Conservation (phyloP, 35 echinoderm and acorn worm genomes). For the Anneissia japonica region DNA sequence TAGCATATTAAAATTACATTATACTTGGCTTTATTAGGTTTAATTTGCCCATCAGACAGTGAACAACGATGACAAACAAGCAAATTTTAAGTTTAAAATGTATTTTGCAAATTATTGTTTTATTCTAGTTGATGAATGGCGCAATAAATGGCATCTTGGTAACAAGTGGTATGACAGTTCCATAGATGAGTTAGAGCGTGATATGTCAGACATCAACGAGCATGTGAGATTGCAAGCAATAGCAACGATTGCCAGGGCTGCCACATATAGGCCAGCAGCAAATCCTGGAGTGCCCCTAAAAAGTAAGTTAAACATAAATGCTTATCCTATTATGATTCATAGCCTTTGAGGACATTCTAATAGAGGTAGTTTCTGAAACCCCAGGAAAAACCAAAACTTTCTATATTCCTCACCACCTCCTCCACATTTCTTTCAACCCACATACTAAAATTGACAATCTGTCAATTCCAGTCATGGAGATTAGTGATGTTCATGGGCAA, state of each 20-base stretch:
- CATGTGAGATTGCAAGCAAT: slow-evolving; percentile 73
- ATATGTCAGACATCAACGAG: slow-evolving; percentile 74
- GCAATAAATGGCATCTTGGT: slow-evolving; percentile 76
- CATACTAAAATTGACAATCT: too few species aligned
- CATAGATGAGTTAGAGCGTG: slow-evolving; percentile 57
- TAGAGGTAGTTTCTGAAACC: too few species aligned
- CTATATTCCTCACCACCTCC: too few species aligned
- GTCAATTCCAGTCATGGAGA: too few species aligned
- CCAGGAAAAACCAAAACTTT: too few species aligned
- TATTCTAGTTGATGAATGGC: slow-evolving; percentile 74
- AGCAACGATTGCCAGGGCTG: slow-evolving; percentile 79
- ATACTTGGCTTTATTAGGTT: not conserved
- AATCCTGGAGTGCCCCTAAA: slow-evolving; percentile 60
- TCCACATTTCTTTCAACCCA: too few species aligned
- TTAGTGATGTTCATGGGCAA: too few species aligned
- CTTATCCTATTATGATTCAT: too few species aligned
- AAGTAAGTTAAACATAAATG: slow-evolving; percentile 35
- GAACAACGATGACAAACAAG: not conserved
- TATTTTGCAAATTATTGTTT: too few species aligned
- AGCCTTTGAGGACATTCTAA: too few species aligned
- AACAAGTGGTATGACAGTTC: slow-evolving; percentile 80
- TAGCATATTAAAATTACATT: not conserved
- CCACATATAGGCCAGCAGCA: slow-evolving; percentile 57
- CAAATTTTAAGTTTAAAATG: not conserved
- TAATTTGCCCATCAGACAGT: not conserved